These are phyloP conservation scores for Scaptomyza reducta DNA, from an alignment of 2,888 invertebrate species.

Conservation along the genomic window DNA sequence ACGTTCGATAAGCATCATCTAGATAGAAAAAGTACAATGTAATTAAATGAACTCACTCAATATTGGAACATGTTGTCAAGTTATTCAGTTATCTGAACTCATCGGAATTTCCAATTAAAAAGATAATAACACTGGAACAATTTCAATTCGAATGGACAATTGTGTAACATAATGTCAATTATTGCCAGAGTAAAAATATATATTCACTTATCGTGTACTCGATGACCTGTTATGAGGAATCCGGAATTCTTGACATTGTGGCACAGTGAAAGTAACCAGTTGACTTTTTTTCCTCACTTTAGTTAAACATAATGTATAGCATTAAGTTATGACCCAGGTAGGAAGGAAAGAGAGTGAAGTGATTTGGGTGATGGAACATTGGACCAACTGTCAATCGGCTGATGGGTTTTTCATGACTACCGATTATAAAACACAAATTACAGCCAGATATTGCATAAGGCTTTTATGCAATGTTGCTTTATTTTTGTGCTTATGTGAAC, in stretches of 20 bases:
- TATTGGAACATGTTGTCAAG: background rate
- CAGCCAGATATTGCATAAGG: slow-evolving; percentile 27
- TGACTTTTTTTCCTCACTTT: background rate
- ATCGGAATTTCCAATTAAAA: slow-evolving; percentile 33
- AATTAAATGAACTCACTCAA: background rate
- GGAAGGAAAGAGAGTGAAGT: background rate
- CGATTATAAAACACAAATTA: slow-evolving; percentile 35
- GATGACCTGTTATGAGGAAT: background rate
- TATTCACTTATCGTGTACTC: too few species aligned
- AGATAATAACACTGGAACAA: slow-evolving; percentile 29
- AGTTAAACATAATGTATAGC: slow-evolving; percentile 36
- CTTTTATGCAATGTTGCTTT: background rate
- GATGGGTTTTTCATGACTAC: slow-evolving; percentile 23
- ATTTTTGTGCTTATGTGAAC: background rate
- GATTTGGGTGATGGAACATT: background rate
- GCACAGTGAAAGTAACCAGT: slow-evolving; percentile 35
- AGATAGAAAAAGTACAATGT: background rate
- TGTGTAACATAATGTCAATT: slow-evolving; percentile 21
- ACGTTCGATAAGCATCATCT: background rate
- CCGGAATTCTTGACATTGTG: slow-evolving; percentile 16
- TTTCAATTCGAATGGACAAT: slow-evolving; percentile 16
- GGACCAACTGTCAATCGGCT: slow-evolving; percentile 17
- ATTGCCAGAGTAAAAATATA: too few species aligned
- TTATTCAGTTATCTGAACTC: slow-evolving; percentile 7
- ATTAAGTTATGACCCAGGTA: slow-evolving; percentile 21